phyloP scores from a whole-genome alignment of 2,113 vertebrate genomes.

The Limnothrissa miodon region DNA sequence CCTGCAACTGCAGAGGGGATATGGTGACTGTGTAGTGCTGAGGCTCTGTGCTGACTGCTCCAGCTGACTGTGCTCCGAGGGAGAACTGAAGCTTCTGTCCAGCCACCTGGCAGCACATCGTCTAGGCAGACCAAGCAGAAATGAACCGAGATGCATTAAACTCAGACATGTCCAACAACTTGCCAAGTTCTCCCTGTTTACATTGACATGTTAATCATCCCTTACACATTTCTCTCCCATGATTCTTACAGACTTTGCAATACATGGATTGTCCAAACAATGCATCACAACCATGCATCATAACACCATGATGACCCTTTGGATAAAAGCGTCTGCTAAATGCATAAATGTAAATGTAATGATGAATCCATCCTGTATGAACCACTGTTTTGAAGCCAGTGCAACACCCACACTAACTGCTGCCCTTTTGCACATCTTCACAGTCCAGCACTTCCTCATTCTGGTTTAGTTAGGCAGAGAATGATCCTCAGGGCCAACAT shows the following conservation, averaged over 20 bases:
- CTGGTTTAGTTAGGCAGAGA: background rate
- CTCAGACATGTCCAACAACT: background rate
- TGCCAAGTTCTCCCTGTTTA: background rate
- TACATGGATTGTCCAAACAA: no score
- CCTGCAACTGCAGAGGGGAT: slow-evolving; percentile 83
- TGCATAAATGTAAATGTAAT: no score
- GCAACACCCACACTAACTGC: background rate
- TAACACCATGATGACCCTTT: no score
- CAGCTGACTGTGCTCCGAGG: slow-evolving; percentile 53
- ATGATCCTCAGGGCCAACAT: background rate
- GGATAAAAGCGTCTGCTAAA: no score
- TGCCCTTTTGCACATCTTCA: background rate
- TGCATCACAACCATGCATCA: background rate
- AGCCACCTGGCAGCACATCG: slow-evolving; percentile 76
- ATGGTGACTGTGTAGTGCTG: slow-evolving; percentile 73
- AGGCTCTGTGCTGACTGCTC: background rate
- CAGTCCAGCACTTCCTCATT: background rate
- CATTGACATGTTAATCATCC: background rate
- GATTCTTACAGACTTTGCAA: no score
- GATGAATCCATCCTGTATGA: background rate
- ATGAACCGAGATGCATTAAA: background rate
- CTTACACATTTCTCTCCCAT: no score
- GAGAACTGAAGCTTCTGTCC: slow-evolving; percentile 80
- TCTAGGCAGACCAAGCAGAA: slow-evolving; percentile 64
- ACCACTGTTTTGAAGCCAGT: background rate